phyloP scores from a whole-genome alignment of 2,797 vertebrate species.

The Onychomys torridus region DNA sequence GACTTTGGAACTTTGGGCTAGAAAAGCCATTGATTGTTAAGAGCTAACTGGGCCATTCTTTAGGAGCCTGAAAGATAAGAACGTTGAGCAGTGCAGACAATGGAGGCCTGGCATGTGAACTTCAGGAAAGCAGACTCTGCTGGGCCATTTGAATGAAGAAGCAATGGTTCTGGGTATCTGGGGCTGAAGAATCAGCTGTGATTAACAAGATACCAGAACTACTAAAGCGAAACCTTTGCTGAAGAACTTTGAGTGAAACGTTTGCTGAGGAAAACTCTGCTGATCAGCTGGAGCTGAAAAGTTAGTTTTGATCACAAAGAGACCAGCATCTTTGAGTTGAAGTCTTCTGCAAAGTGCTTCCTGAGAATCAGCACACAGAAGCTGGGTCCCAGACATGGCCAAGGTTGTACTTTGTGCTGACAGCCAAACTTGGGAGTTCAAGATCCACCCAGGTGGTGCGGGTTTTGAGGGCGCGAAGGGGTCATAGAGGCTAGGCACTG shows the following conservation, averaged over 20 bases:
- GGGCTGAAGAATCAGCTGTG: not conserved
- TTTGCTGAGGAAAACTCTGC: not conserved
- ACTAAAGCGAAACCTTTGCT: not conserved
- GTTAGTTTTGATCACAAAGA: not conserved
- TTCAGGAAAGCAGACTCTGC: too few relatives aligned
- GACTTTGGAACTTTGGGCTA: not conserved
- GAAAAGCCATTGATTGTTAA: not conserved
- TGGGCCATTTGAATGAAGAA: not conserved
- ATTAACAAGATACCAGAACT: not conserved
- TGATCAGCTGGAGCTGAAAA: not conserved
- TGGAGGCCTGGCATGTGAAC: too few relatives aligned
- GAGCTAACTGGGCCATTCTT: not conserved
- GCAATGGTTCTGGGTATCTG: not conserved
- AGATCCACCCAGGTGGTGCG: not conserved
- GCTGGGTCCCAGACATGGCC: not conserved
- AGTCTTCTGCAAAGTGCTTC: not conserved
- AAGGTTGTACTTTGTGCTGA: not conserved
- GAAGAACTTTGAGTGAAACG: not conserved
- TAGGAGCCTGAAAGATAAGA: too few relatives aligned
- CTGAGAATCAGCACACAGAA: not conserved
- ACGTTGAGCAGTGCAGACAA: not conserved
- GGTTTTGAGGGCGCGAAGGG: not conserved
- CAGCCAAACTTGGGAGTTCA: not conserved
- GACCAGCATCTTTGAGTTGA: not conserved
- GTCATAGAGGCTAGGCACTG: not conserved